Evolutionary conservation across 2,797 vertebrate genomes (phyloP), one percentile per base, ranked within the genome.

Genomic region (Spea hammondii): DNA sequence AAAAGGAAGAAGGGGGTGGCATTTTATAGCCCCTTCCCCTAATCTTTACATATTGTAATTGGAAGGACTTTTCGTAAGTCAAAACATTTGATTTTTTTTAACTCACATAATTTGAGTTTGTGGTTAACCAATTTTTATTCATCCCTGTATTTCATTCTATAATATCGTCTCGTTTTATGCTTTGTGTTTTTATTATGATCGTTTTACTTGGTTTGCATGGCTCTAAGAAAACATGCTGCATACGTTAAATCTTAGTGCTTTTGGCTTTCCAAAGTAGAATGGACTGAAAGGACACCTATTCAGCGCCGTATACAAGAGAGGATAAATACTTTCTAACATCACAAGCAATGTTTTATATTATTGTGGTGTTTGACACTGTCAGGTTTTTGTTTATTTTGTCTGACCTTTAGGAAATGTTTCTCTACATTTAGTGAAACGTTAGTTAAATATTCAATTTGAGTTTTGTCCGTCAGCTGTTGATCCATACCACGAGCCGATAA

Each of bases 211-310:
- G 70, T 67, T 60, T 79, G 70, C 70, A 60, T 60, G 70, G 51
- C 54, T 68, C 53, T 70, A 67, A 59, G 48, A 53, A 79, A 72
- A 66, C 54, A 60, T 53, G 14, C 67, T 73, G 53, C 68, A 51
- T 68, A 73, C 51, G 68, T 67, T 73, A 73, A 9, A 73, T 68
- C 68, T 79, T 45, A 60, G 72, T 70, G 62, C 64, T 67, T 7
- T 60, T 53, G 70, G 70, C 46, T 50, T 46, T 79, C 48, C 76
- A 62, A 13, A 57, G 46, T 65, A 6, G 76, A 70, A 48, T 57
- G 50, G 66, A 45, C 66, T n/a, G 45, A 64, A 14, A 62, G 32
- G 47, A 13, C 73, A 68, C 68, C 62, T 47, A 79, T 79, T 46
- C 47, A 46, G 65, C 64, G 70, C 64, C 8, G 13, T 57, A 62